Base-by-base conservation (phyloP, 2,113 vertebrate species). In the Chauna torquata region DNA sequence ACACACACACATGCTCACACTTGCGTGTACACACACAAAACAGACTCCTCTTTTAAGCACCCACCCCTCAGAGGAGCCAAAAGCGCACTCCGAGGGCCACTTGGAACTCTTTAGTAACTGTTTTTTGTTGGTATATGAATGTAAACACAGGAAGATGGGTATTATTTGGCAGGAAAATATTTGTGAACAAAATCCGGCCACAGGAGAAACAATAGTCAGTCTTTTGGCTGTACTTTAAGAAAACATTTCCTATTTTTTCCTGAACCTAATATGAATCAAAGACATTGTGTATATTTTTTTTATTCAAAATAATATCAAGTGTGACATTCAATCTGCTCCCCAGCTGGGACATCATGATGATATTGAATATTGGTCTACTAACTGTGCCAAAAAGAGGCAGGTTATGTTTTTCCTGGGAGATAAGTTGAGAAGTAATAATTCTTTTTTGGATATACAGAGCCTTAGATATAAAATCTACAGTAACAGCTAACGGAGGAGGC, bases 61-160 rank as follows among this genome's bases (percentile, higher is more conserved):
- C 40, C 16, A 36, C 10, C 22, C 69, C 3, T 15, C 50, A 2
- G 3, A 40, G 40, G 42, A 75, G 16, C 57, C 77, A 71, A 76
- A 95, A 15, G 49, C 62, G 47, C 20, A 11, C 44, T 82, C 1
- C 0, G 44, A 68, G 82, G 47, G 80, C 71, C 30, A 14, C 50
- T 93, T 93, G 81, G 88, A 92, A 28, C 38, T 84, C 70, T 66
- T 42, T 5, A 61, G 52, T 90, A 66, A 32, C n/a, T 82, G 30
- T 6, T 52, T 91, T 88, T 61, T 85, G 52, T 88, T 93, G 80
- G 52, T 80, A 15, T 69, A 64, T 84, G 62, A 92, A 87, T 94
- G 70, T 94, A 96, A 94, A 94, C 86, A 86, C 86, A 82, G 69
- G 91, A 95, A 92, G 77, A 92, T 91, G 91, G 74, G 30, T 88